Percentiles rank a stretch among this genome's conserved stretches.
Conservation (phyloP, 2,888 invertebrate genomes). For the Pyrrhosoma nymphula region DNA sequence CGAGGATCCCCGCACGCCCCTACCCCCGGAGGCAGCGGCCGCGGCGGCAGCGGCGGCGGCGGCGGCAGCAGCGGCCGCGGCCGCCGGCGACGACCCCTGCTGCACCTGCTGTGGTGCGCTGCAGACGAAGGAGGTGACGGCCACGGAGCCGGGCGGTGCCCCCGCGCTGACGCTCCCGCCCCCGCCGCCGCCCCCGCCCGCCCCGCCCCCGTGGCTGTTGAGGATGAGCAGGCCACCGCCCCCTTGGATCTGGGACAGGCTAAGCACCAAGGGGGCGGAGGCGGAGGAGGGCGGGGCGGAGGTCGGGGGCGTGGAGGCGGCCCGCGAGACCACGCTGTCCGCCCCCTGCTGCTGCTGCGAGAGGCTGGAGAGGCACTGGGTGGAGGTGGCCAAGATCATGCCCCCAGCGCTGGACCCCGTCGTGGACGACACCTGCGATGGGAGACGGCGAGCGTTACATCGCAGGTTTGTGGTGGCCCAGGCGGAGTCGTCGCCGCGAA, state of each 20-base stretch:
- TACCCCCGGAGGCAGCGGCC: conserved; percentile 68
- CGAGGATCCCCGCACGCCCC: conserved; percentile 65
- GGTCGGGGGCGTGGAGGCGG: conserved; percentile 68
- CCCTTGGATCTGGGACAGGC: conserved; percentile 91
- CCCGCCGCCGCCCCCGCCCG: conserved; percentile 72
- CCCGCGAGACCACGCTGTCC: conserved; percentile 72
- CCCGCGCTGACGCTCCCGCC: conserved; percentile 50
- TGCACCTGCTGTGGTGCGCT: conserved; percentile 73
- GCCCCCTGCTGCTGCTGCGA: conserved; percentile 76
- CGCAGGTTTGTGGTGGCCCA: not conserved
- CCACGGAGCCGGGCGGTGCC: conserved; percentile 76
- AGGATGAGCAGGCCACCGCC: conserved; percentile 90
- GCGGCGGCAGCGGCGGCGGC: conserved; percentile 50
- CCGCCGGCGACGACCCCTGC: conserved; percentile 71
- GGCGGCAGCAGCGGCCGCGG: conserved; percentile 77
- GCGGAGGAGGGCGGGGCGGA: conserved; percentile 68
- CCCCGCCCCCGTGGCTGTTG: conserved; percentile 82
- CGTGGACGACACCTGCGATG: conserved; percentile 85
- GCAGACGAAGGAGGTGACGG: conserved; percentile 83
- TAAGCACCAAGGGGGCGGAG: conserved; percentile 85
- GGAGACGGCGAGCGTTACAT: conserved; percentile 46
- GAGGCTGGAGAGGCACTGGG: conserved; percentile 81
- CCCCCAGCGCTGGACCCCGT: conserved; percentile 85
- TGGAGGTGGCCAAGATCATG: conserved; percentile 80
- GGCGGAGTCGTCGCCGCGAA: not conserved